Evolutionary conservation across 2,797 vertebrate genomes (phyloP).

Genomic region (Psittacula echo): DNA sequence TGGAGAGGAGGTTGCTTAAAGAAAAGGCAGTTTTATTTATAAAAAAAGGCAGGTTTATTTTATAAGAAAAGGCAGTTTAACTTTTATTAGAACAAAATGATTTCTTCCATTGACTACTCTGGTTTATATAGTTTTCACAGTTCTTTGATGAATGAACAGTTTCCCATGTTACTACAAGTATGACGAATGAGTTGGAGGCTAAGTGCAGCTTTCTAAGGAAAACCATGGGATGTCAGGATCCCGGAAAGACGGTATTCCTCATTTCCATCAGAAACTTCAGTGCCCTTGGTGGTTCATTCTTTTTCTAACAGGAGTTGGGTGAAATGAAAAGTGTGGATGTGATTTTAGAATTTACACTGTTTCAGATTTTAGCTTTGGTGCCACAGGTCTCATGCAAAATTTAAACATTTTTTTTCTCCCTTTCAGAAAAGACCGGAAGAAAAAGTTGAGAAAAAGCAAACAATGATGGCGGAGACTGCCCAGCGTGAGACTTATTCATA

Average conservation of each 20-base stretch:
- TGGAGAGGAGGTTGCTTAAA: conserved; percentile 84
- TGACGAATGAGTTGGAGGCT: not conserved
- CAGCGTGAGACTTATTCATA: conserved; percentile 87
- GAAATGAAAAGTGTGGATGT: not conserved
- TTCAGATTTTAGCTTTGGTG: not conserved
- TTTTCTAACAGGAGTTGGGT: not conserved
- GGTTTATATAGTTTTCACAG: not conserved
- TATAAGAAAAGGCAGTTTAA: not conserved
- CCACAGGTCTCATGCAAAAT: not conserved
- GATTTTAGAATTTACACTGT: not conserved
- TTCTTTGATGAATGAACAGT: not conserved
- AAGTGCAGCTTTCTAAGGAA: not conserved
- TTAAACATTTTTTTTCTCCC: not conserved
- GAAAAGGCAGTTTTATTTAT: conserved; percentile 75
- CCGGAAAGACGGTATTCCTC: not conserved
- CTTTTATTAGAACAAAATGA: not conserved
- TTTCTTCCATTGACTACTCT: not conserved
- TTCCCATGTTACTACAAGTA: not conserved
- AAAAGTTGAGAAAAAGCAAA: conserved; percentile 85
- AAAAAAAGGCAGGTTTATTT: too few relatives aligned
- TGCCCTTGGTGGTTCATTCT: not conserved
- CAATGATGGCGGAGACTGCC: conserved; percentile 79
- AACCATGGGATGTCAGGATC: not conserved
- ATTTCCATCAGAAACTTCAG: not conserved
- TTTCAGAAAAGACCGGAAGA: conserved; percentile 83